Conservation (phyloP, 1,140 invertebrate species). For the Drosophila saltans region DNA sequence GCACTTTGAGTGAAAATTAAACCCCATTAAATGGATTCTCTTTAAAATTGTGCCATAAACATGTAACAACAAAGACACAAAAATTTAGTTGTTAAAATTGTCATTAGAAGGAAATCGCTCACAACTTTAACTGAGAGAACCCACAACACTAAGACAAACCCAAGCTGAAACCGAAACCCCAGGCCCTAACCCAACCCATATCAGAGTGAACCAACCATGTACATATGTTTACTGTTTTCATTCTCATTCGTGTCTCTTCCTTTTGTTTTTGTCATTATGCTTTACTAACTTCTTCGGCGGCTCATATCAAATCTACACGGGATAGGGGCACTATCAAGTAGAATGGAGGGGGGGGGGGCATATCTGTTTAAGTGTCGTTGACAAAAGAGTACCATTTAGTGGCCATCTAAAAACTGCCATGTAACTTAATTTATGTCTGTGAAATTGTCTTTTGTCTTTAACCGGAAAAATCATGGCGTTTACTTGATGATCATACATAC, state of each 20-base stretch:
- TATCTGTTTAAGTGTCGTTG: conserved; percentile 8
- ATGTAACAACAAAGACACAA: conserved; percentile 41
- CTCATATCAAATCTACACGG: not conserved
- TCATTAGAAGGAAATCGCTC: conserved; percentile 71
- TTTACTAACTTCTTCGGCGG: conserved; percentile 9
- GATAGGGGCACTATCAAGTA: not conserved
- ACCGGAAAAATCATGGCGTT: conserved; percentile 53
- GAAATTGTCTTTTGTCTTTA: conserved; percentile 38
- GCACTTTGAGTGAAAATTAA: conserved; percentile 27
- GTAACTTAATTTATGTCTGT: conserved; percentile 64
- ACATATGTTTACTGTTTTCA: not conserved
- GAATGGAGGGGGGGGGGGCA: not conserved
- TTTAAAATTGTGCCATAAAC: conserved; percentile 55
- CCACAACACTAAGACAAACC: not conserved
- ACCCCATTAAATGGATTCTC: conserved; percentile 43
- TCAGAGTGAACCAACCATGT: conserved; percentile 22
- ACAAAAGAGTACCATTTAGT: conserved; percentile 47
- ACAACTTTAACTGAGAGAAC: conserved; percentile 35
- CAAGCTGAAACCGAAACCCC: not conserved
- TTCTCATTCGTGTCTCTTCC: not conserved
- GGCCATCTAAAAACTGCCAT: conserved; percentile 46
- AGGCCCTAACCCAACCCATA: conserved; percentile 9
- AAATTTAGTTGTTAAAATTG: conserved; percentile 69
- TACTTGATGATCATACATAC: conserved; percentile 30
- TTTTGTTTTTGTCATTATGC: conserved; percentile 19